Base-by-base conservation (phyloP, 1,140 invertebrate species). In the Lycorma delicatula region DNA sequence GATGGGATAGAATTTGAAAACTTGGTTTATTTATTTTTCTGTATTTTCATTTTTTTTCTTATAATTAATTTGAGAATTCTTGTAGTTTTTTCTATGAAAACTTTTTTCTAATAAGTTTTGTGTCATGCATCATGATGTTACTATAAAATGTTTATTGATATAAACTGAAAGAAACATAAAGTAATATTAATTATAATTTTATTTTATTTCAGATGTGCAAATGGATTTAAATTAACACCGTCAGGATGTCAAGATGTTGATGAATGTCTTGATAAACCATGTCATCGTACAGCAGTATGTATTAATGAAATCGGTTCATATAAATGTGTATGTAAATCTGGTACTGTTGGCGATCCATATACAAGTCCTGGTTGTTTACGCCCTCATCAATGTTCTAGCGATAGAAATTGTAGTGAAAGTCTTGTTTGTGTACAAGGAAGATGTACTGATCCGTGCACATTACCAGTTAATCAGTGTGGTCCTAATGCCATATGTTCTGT, bases 261-360 rank as follows among this genome's bases (percentile, higher is more conserved):
- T 62, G 89, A 92, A 72, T 93, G 91, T 67, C 73, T 82, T 31
- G 80, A 85, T 53, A 74, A 80, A 60, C 87, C 89, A 0, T 95
- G 91, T 67, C 90, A 93, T 68, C 74, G 79, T 12, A 81, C 80
- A 28, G 89, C 89, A 9, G 73, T 81, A 18, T 95, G 91, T 67
- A 72, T 84, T 48, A 93, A 95, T 74, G 74, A 80, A 1, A 79
- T 81, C 2, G 91, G 91, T 1, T 89, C 87, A 7, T 94, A 82
- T 70, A 79, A 81, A 47, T 94, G 91, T 65, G 66, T 77, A 0
- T 94, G 91, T 69, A 81, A 86, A 4, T 75, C 77, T 59, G 86
- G 84, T 31, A 85, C 81, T 1, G 82, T 88, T 18, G 90, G 90
- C 6, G 87, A 93, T 76, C 84, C 89, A 1, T 81, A 83, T 59